Base-by-base conservation (phyloP, 2,888 invertebrate genomes). In the Torymus aiolomorphi region DNA sequence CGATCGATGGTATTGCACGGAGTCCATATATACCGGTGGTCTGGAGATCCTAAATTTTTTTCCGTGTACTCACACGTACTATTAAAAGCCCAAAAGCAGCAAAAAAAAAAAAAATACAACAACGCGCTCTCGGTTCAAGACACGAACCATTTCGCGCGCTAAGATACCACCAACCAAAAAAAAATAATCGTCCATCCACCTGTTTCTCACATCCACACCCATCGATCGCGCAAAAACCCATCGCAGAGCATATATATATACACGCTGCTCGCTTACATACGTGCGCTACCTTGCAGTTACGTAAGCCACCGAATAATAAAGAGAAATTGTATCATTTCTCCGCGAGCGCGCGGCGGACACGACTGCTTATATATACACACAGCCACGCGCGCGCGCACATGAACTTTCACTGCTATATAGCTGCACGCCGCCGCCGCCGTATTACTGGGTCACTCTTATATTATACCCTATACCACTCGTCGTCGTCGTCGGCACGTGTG, bases 251-350 rank as follows among this genome's bases (percentile, higher is more conserved):
- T 66, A 63, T 54, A 20, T 57, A n/a, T 14, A 16, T 14, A 24
- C 20, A 24, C 20, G 51, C 73, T 31, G 31, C 31, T 31, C 31
- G 31, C 31, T 31, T 31, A 31, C 31, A 31, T 31, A 24, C 31
- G 54, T 10, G 52, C 12, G 65, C 13, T 56, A 14, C 0, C 49
- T 0, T 14, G 1, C 18, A 10, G 80, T 84, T 85, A 82, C 83
- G 82, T 84, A 86, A 85, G 80, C 2, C 31, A 3, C 51, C 16
- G 80, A 83, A 82, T 54, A 54, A 76, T 83, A 83, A 83, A 86
- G 87, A 83, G 86, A 87, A 88, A 87, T 87, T 86, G 86, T 85
- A 87, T 86, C 85, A 82, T 66, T 85, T 83, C 80, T 66, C 65
- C 82, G 78, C 70, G 20, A 24, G 70, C 73, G 20, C 61, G 82